These are phyloP conservation scores for Drosophila micromelanica DNA, from an alignment of 1,140 invertebrate genomes.

Conservation along the genomic window DNA sequence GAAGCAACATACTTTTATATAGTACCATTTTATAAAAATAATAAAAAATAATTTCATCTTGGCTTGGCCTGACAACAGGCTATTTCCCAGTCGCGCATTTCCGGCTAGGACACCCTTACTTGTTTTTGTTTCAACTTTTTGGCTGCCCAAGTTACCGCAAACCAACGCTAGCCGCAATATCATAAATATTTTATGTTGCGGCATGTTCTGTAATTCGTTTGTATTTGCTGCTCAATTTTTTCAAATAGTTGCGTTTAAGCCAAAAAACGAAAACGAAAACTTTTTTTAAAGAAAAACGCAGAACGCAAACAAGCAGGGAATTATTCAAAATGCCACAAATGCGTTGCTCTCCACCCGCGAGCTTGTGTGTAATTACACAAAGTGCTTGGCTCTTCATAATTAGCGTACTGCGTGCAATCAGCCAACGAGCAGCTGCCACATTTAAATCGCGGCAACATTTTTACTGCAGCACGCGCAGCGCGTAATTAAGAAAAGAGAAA, in stretches of 20 bases:
- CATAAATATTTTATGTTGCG: slow-evolving; percentile 79
- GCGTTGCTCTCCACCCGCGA: slow-evolving; percentile 5
- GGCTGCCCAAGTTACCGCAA: slow-evolving; percentile 58
- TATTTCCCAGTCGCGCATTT: not conserved
- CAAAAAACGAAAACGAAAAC: not conserved
- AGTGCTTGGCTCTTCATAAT: slow-evolving; percentile 64
- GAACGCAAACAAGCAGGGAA: slow-evolving; percentile 48
- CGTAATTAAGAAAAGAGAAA: slow-evolving; percentile 16
- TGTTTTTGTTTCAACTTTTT: slow-evolving; percentile 36
- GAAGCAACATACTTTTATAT: too few species aligned
- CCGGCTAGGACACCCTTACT: not conserved
- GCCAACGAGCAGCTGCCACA: slow-evolving; percentile 32
- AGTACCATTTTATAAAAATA: too few species aligned
- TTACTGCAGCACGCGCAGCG: slow-evolving; percentile 21
- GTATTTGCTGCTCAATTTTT: slow-evolving; percentile 42
- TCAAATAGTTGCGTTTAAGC: slow-evolving; percentile 51
- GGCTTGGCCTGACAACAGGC: not conserved
- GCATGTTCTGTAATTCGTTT: slow-evolving; percentile 43
- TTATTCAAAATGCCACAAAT: slow-evolving; percentile 57
- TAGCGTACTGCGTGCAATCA: slow-evolving; percentile 47
- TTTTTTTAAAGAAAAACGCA: not conserved
- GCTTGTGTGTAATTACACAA: slow-evolving; percentile 69
- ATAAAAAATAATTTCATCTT: not conserved
- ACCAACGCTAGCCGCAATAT: slow-evolving; percentile 62
- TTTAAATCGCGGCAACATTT: slow-evolving; percentile 52